Evolutionary conservation across 2,888 invertebrate species (phyloP).

Genomic region (Platypus cylindrus): DNA sequence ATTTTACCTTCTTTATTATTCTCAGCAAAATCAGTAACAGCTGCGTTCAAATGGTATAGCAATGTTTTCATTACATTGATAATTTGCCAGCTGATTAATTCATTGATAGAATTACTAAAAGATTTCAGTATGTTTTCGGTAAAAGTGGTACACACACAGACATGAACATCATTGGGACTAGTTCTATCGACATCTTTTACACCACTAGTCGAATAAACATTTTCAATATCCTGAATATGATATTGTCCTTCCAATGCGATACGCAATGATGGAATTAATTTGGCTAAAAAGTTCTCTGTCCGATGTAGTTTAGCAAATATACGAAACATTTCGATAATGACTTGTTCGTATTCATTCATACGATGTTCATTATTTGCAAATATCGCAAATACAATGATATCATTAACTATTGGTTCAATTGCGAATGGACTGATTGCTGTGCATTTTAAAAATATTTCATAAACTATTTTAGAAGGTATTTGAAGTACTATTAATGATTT

Average conservation of each 20-base stretch:
- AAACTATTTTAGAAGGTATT: slow-evolving; percentile 20
- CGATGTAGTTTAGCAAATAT: slow-evolving; percentile 30
- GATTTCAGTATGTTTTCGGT: slow-evolving; percentile 24
- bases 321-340: slow-evolving; percentile 26
- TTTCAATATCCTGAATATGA: slow-evolving; percentile 4
- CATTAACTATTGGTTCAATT: slow-evolving; percentile 24
- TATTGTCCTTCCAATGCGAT: slow-evolving; percentile 10
- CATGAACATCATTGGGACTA: slow-evolving; percentile 7
- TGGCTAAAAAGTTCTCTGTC: slow-evolving; percentile 29
- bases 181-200: slow-evolving; percentile 8
- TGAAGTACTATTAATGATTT: slow-evolving; percentile 21
- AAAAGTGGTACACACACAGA: slow-evolving; percentile 22
- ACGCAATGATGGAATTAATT: slow-evolving; percentile 26
- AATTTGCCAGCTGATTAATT: slow-evolving; percentile 28
- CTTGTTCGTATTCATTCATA: slow-evolving; percentile 21
- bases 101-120: slow-evolving; percentile 25
- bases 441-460: slow-evolving; percentile 24
- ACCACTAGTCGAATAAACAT: slow-evolving; percentile 17
- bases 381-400: slow-evolving; percentile 25
- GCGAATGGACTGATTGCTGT: slow-evolving; percentile 29
- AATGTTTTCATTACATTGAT: slow-evolving; percentile 30
- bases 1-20: slow-evolving; percentile 1
- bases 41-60: slow-evolving; percentile 25
- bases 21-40: slow-evolving; percentile 15
- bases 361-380: slow-evolving; percentile 18